phyloP scores from a whole-genome alignment of 2,888 invertebrate genomes.

The Holacanthella duospinosa region DNA sequence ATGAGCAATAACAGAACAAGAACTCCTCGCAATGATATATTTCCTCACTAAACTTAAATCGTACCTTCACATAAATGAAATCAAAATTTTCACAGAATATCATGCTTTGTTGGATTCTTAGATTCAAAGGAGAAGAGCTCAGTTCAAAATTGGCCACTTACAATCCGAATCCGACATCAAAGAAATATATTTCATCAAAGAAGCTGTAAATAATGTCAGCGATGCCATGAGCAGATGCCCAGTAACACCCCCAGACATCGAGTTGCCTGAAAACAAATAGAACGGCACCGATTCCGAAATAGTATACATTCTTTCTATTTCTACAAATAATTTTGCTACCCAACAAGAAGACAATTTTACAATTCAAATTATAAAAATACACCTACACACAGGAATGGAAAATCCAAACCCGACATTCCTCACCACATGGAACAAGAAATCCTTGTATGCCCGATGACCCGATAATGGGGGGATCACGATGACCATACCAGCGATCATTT shows the following conservation, averaged over 20 bases:
- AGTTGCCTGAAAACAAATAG: no score
- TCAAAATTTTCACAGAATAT: conserved; percentile 13
- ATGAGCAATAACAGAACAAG: conserved; percentile 12
- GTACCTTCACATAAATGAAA: conserved; percentile 4
- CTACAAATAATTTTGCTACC: no score
- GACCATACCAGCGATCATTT: conserved; percentile 8
- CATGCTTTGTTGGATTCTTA: conserved; percentile 9
- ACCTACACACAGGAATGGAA: no score
- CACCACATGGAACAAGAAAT: neutral
- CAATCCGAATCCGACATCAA: conserved; percentile 8
- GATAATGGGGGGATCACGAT: no score
- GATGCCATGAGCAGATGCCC: conserved; percentile 11
- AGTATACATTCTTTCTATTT: no score
- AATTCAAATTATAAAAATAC: no score
- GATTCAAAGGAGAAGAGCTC: conserved; percentile 10
- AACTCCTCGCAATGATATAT: conserved; percentile 10
- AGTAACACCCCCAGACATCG: no score
- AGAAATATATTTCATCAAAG: conserved; percentile 7
- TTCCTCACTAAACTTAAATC: conserved; percentile 6
- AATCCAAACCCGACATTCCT: neutral
- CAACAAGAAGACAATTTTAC: no score
- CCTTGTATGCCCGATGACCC: neutral
- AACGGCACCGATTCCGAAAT: no score
- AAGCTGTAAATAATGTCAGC: neutral
- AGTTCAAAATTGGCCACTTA: conserved; percentile 4